Base-by-base conservation (phyloP, 2,113 vertebrate genomes). In the Erpornis zantholeuca region DNA sequence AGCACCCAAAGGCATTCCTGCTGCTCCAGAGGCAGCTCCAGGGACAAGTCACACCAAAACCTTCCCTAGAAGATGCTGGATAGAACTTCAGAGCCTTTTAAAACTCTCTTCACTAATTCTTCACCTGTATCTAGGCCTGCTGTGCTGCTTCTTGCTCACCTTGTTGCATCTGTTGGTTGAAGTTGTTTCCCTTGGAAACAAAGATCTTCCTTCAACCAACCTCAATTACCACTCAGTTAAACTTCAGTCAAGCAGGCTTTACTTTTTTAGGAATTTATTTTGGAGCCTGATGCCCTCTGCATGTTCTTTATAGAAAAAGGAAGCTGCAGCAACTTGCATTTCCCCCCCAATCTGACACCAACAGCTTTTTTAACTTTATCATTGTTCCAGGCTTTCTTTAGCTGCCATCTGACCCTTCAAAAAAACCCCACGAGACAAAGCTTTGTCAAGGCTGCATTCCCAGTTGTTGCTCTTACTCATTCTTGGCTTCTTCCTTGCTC, bases 131-230 rank as follows among this genome's bases (percentile, higher is more conserved):
- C 71, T 60, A 49, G 60, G 49, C 47, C 49, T n/a, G 36, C 16
- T 3, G 14, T 19, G 40, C 71, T 66, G 47, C 59, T 29, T 2
- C 60, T 18, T 24, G n/a, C 38, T 44, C 38, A 22, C n/a, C 17
- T 61, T 4, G 18, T 25, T 22, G 18, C 33, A 61, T 22, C n/a
- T 15, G 5, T 13, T 45, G 11, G 25, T 35, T 63, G 44, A 44
- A 35, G 15, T 4, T 7, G 17, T 35, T 69, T 50, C 54, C 28
- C 56, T 33, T 36, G 52, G 61, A 44, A 86, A 35, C 50, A 17
- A 17, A 29, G 11, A 12, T 10, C 44, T 22, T 53, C 27, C 18
- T 25, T 6, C 66, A 16, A 2, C 0, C 1, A 4, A 22, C 21
- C 35, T 27, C 23, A 12, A 35, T 5, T 17, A 12, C 28, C 44